Percentiles rank a stretch among this genome's conserved stretches.
Evolutionary conservation across 2,113 vertebrate genomes (phyloP).

Genomic region (Polypterus bichir): DNA sequence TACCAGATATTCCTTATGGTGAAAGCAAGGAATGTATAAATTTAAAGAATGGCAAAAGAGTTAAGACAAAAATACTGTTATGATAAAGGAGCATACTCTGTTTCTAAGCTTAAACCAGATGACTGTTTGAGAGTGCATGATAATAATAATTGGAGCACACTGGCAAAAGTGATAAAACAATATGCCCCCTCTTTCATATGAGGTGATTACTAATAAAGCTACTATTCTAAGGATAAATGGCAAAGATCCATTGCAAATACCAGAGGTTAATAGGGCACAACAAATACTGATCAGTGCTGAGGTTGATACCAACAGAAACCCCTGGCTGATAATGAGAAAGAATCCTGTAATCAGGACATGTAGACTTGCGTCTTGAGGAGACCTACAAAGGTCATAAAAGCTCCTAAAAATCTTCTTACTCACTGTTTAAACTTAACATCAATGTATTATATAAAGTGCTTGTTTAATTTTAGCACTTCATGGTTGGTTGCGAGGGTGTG

Average conservation of each 20-base stretch:
- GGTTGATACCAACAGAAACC: background rate
- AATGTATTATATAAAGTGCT: too few relatives aligned
- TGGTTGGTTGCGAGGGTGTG: too few relatives aligned
- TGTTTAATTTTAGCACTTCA: too few relatives aligned
- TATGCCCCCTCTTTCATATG: background rate
- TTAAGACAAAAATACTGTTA: background rate
- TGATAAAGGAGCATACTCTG: background rate
- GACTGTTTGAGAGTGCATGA: background rate
- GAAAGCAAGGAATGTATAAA: background rate
- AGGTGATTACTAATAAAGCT: background rate
- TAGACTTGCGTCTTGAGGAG: background rate
- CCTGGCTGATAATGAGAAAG: background rate
- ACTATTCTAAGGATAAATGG: background rate
- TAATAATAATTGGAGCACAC: background rate
- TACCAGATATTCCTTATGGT: background rate
- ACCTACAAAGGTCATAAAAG: background rate
- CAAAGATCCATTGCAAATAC: background rate
- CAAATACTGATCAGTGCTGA: background rate
- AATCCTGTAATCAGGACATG: background rate
- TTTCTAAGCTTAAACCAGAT: background rate
- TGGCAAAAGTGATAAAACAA: background rate
- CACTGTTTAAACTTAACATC: too few relatives aligned
- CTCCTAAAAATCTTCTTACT: background rate
- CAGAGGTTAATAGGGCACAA: background rate
- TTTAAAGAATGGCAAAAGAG: background rate